A percentile compares a stretch with the other conserved stretches of the same genome.
Conservation (phyloP, 2,113 vertebrate genomes). For the Anarhynchus alexandrinus region DNA sequence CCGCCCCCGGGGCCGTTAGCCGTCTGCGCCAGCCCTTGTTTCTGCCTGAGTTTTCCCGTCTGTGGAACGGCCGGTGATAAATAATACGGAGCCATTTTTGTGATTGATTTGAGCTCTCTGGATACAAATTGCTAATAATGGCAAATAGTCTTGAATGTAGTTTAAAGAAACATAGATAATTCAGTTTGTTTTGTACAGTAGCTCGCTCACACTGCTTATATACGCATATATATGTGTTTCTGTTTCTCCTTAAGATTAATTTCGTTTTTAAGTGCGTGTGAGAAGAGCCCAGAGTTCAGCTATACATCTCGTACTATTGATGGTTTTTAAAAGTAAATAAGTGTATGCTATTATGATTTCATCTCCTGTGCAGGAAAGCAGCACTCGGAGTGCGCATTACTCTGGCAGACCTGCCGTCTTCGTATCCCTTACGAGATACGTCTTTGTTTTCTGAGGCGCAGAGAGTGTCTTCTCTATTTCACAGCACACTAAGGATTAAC, state of each 20-base stretch:
- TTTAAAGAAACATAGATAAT: not conserved
- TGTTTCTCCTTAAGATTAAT: not conserved
- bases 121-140: not conserved
- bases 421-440: not conserved
- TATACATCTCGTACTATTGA: not conserved
- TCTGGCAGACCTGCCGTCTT: not conserved
- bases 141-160: not conserved
- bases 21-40: not conserved
- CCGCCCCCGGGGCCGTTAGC: not conserved
- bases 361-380: not conserved
- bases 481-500: not conserved
- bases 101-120: not conserved
- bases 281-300: not conserved
- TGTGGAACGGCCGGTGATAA: not conserved
- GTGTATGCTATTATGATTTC: not conserved
- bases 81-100: not conserved
- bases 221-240: not conserved
- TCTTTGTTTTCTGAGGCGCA: not conserved
- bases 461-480: not conserved
- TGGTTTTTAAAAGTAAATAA: conserved; percentile 1
- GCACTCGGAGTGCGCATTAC: not conserved
- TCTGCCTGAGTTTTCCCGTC: not conserved
- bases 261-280: not conserved
- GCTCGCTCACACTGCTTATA: not conserved
- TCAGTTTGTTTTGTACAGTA: not conserved